Conservation (phyloP, 1,140 invertebrate genomes). For the Melipona quadrifasciata region DNA sequence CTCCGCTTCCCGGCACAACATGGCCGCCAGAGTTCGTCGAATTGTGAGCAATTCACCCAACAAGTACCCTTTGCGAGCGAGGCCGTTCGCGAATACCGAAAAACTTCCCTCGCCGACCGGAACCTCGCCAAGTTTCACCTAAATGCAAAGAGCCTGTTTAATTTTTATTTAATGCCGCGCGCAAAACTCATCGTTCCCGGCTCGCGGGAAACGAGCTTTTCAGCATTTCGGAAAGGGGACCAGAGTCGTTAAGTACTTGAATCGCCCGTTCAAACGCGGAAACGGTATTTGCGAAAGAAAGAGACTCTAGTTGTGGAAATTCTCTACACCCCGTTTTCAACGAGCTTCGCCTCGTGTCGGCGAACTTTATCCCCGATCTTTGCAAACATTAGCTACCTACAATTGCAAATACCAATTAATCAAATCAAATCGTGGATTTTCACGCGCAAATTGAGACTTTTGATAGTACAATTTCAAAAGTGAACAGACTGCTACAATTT, state of each 20-base stretch:
- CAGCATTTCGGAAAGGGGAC: too few species aligned
- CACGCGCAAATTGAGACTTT: too few species aligned
- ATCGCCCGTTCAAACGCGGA: background rate
- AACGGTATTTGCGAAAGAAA: background rate
- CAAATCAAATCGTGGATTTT: too few species aligned
- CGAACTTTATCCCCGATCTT: background rate
- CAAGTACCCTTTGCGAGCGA: background rate
- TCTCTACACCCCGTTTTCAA: background rate
- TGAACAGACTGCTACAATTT: too few species aligned
- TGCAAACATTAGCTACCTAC: background rate
- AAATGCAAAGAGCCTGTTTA: background rate
- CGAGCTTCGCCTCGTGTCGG: background rate
- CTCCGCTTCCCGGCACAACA: background rate
- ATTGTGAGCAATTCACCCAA: slow-evolving; percentile 13
- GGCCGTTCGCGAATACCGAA: background rate
- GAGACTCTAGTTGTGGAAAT: background rate
- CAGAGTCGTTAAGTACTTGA: background rate
- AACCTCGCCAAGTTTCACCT: background rate
- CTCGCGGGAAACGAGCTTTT: too few species aligned
- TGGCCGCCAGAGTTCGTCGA: background rate
- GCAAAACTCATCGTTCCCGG: background rate
- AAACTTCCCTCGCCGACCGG: background rate
- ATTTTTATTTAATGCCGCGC: slow-evolving; percentile 9
- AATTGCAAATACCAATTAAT: too few species aligned
- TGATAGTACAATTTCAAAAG: too few species aligned